phyloP scores from a whole-genome alignment of 2,888 invertebrate genomes.

The Polydrusus pterygomalis region DNA sequence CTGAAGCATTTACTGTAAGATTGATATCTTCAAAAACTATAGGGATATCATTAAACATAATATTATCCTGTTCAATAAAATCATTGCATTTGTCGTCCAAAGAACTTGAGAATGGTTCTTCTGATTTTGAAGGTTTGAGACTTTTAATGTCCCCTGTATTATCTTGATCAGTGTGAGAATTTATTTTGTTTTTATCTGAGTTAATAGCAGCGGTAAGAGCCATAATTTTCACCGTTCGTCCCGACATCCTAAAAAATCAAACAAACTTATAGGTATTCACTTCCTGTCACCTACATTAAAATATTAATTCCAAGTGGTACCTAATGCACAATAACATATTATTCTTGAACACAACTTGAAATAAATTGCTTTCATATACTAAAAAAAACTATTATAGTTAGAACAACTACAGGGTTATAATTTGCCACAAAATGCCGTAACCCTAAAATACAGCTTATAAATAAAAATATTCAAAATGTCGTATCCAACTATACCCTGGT shows the following conservation, averaged over 20 bases:
- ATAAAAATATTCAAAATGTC: neutral
- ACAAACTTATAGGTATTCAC: neutral
- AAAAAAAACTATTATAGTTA: neutral
- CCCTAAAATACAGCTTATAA: neutral
- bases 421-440: neutral
- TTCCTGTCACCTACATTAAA: neutral
- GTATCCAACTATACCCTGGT: neutral
- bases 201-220: no score
- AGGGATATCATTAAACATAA: neutral
- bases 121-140: neutral
- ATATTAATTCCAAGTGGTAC: neutral
- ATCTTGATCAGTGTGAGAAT: neutral
- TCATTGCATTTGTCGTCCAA: neutral
- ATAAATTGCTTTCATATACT: neutral
- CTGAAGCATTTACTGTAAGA: no score
- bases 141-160: neutral
- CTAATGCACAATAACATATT: neutral
- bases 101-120: neutral
- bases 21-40: no score
- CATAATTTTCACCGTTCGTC: no score
- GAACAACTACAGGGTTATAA: neutral
- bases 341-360: neutral
- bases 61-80: neutral
- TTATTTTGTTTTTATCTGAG: neutral
- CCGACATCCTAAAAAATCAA: neutral